Evolutionary conservation across 1,140 invertebrate species (phyloP), one percentile per base, ranked within the genome.

Genomic region (Hyles euphorbiae): DNA sequence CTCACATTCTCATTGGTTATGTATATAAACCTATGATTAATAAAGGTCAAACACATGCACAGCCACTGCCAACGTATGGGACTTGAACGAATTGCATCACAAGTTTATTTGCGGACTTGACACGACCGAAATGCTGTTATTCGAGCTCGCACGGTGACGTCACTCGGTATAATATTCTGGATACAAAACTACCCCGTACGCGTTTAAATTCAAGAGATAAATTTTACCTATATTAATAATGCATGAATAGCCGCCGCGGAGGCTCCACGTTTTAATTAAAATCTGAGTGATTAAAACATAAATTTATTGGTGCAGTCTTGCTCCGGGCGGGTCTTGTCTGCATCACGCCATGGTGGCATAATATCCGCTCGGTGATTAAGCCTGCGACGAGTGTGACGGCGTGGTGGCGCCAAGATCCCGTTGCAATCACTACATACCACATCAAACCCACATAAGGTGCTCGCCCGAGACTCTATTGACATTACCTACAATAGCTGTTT

Each of bases 21-120:
- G 12, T 48, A 22, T n/a, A 48, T 8, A n/a, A n/a, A 11, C 11
- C 34, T 50, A 61, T 40, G 49, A 63, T 55, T 53, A 49, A 7
- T 45, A 36, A n/a, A 58, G 49, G 52, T 53, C 61, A 59, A 58
- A 58, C 49, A 43, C 50, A 58, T 53, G 54, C 49, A 50, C 36
- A 56, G 36, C 33, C 34, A 43, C 51, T 11, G 32, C 54, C 53
- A 62, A 48, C 53, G 47, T 63, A 67, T 62, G 65, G 65, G 54
- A 60, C 58, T 52, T 63, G 58, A 64, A 60, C 47, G 59, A 53
- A 70, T 78, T 77, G 72, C 74, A 74, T 78, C 78, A 78, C 62
- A 61, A 56, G 68, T 75, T 77, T 81, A 81, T 81, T 81, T 81
- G 67, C 65, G 70, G 71, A 73, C 68, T 73, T 74, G 74, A 76